Percentiles rank a stretch among this genome's conserved stretches.
phyloP scores from a whole-genome alignment of 2,797 vertebrate genomes.

The Cygnus olor region DNA sequence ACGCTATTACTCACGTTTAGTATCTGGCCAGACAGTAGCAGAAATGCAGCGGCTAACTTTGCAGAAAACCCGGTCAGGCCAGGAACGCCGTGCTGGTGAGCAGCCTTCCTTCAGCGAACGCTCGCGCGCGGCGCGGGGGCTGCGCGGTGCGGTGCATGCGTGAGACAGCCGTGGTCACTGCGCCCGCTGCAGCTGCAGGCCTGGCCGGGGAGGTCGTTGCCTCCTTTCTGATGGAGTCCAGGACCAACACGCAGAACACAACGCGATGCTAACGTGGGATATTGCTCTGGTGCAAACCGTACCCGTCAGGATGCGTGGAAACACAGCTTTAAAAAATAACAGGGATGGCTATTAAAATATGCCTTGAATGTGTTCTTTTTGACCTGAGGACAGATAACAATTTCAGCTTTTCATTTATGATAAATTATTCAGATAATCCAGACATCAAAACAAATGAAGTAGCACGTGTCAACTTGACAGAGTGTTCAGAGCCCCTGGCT shows the following conservation, averaged over 20 bases:
- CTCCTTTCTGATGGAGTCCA: not conserved
- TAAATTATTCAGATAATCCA: not conserved
- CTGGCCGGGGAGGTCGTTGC: not conserved
- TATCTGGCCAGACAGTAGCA: not conserved
- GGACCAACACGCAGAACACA: not conserved
- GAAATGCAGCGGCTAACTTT: not conserved
- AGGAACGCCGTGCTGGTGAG: not conserved
- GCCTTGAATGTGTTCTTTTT: not conserved
- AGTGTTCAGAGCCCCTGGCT: not conserved
- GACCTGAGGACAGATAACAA: not conserved
- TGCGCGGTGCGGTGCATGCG: fast-evolving
- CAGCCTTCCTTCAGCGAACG: fast-evolving
- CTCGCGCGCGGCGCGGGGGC: fast-evolving
- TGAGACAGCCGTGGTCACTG: fast-evolving
- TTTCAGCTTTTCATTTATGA: not conserved
- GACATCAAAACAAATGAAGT: not conserved
- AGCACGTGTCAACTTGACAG: not conserved
- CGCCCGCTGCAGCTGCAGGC: not conserved
- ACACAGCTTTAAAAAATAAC: not conserved
- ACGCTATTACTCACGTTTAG: not conserved
- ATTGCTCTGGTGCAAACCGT: not conserved
- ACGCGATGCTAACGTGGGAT: fast-evolving
- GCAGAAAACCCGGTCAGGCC: not conserved
- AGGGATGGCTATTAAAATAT: not conserved
- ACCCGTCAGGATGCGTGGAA: not conserved